These are phyloP conservation scores for Penaeus vannamei DNA, from an alignment of 1,140 invertebrate species.

Conservation along the genomic window DNA sequence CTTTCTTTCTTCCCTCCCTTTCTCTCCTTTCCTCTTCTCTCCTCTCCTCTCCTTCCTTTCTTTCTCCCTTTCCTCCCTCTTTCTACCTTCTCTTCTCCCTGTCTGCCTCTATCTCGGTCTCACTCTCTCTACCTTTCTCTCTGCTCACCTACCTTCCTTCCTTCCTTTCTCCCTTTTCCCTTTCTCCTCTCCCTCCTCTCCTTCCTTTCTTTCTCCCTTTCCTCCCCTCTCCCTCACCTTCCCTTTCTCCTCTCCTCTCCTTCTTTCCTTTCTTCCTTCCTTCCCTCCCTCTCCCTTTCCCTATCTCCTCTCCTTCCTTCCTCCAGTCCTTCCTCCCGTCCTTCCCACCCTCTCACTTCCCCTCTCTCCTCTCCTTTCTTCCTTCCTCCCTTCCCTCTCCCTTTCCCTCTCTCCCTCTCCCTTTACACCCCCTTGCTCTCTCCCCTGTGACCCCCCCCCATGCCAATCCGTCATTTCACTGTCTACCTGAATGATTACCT, in stretches of 20 bases:
- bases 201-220: not conserved
- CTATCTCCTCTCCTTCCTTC: not conserved
- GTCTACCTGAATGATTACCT: no score
- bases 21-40: not conserved
- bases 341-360: not conserved
- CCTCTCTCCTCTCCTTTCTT: no score
- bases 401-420: slow-evolving; percentile 3
- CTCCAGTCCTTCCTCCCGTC: not conserved
- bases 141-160: not conserved
- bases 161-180: not conserved
- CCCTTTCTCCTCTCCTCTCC: not conserved
- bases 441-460: no score
- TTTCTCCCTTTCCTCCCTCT: slow-evolving; percentile 7
- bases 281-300: not conserved
- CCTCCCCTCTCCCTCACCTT: not conserved
- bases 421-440: not conserved
- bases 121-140: no score
- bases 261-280: not conserved
- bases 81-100: not conserved
- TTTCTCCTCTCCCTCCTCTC: not conserved
- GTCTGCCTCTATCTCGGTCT: no score
- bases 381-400: not conserved
- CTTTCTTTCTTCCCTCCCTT: not conserved
- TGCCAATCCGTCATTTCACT: no score
- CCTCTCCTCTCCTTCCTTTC: not conserved